Conservation (phyloP, 2,888 invertebrate genomes). For the Catocala nupta region DNA sequence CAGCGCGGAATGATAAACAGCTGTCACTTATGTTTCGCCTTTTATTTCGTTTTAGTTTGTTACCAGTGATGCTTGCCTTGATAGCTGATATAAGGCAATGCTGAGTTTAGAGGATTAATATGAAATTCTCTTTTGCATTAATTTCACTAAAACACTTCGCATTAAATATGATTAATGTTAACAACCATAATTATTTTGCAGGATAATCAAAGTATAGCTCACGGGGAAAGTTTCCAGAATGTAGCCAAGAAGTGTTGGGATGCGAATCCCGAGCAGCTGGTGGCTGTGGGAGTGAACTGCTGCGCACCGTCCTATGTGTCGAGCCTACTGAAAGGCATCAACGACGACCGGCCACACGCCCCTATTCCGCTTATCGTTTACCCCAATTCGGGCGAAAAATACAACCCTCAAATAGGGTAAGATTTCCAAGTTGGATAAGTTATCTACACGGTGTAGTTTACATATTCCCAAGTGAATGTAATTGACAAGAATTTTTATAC, state of each 20-base stretch:
- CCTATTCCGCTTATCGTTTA: conserved; percentile 94
- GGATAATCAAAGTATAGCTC: conserved; percentile 89
- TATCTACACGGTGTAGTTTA: conserved; percentile 35
- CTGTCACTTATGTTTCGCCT: conserved; percentile 15
- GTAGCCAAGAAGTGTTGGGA: conserved; percentile 91
- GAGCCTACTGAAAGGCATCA: conserved; percentile 79
- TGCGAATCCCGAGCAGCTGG: conserved; percentile 89
- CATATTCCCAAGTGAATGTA: conserved; percentile 45
- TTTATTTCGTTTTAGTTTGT: not conserved
- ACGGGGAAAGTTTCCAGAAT: conserved; percentile 93
- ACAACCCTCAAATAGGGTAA: conserved; percentile 90
- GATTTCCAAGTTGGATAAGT: conserved; percentile 58
- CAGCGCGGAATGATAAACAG: conserved; percentile 28
- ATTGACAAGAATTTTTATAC: conserved; percentile 37
- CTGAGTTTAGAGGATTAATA: too few relatives aligned
- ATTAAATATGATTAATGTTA: not conserved
- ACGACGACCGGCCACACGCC: conserved; percentile 80
- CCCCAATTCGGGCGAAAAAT: conserved; percentile 96
- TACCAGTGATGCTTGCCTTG: not conserved
- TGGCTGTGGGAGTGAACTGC: conserved; percentile 97
- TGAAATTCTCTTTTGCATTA: too few relatives aligned
- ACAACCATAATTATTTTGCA: conserved; percentile 41
- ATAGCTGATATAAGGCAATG: not conserved
- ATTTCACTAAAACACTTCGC: not conserved
- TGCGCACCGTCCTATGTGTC: conserved; percentile 85